phyloP scores from a whole-genome alignment of 2,797 vertebrate species.

The Strix occidentalis region DNA sequence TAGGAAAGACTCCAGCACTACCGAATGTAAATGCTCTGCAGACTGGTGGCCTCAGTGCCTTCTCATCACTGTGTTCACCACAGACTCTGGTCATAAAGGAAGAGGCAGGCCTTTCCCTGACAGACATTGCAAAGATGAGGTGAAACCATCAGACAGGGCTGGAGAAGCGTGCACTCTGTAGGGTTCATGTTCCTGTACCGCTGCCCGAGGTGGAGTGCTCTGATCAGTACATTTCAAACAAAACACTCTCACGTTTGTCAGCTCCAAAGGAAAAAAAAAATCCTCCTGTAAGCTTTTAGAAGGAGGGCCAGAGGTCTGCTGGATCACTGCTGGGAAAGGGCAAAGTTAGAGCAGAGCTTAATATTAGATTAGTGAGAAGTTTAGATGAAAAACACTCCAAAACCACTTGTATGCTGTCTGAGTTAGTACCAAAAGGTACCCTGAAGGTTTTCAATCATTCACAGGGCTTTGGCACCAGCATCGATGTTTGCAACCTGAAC shows the following conservation, averaged over 20 bases:
- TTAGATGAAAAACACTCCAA: conserved; percentile 21
- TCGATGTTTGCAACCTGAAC: not conserved
- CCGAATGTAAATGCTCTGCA: fast-evolving
- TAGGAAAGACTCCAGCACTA: not conserved
- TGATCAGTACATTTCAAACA: not conserved
- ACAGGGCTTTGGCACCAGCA: not conserved
- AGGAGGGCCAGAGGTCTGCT: not conserved
- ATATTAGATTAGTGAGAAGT: conserved; percentile 12
- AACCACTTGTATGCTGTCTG: not conserved
- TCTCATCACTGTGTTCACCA: not conserved
- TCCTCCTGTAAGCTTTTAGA: not conserved
- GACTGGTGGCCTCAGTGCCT: not conserved
- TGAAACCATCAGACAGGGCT: not conserved
- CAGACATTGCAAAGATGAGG: not conserved
- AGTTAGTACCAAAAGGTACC: not conserved
- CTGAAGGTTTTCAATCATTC: conserved; percentile 35
- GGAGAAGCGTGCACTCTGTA: not conserved
- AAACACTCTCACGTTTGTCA: not conserved
- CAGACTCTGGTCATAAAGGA: not conserved
- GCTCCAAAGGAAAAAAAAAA: not conserved
- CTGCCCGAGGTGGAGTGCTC: not conserved
- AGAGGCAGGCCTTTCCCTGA: not conserved
- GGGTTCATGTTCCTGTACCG: not conserved
- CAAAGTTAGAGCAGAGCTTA: conserved; percentile 16
- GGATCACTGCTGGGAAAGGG: conserved; percentile 10